Percentiles rank a stretch among this genome's conserved stretches.
These are phyloP conservation scores for Okapia johnstoni DNA, from an alignment of 2,113 vertebrate species.

Conservation along the genomic window DNA sequence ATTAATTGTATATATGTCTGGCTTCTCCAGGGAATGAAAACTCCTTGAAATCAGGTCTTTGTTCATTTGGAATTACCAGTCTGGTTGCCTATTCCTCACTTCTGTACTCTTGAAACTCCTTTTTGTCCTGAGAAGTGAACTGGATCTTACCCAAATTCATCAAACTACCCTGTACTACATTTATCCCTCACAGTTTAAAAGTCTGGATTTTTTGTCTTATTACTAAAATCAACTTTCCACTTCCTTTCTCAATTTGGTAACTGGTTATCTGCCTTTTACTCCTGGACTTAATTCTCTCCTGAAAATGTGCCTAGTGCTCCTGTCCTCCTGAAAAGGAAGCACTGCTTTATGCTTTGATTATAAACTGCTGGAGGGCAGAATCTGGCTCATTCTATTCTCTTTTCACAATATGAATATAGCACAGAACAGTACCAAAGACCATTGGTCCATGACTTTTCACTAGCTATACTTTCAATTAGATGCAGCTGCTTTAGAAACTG, in stretches of 20 bases:
- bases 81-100: neutral
- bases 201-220: neutral
- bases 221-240: neutral
- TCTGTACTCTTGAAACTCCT: neutral
- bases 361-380: neutral
- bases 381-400: neutral
- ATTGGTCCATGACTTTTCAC: neutral
- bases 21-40: neutral
- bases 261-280: neutral
- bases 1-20: neutral
- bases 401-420: neutral
- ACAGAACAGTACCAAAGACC: neutral
- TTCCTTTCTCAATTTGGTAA: neutral
- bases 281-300: neutral
- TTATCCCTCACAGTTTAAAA: neutral
- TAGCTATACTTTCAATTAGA: neutral
- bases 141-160: neutral
- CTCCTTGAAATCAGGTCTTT: neutral
- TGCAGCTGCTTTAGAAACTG: neutral
- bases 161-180: neutral
- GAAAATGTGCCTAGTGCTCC: neutral
- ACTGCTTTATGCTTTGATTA: conserved; percentile 19
- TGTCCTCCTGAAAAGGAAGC: neutral
- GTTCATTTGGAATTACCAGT: neutral
- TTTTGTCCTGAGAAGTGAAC: neutral